phyloP scores from a whole-genome alignment of 1,140 invertebrate species.

The Leptopilina clavipes region DNA sequence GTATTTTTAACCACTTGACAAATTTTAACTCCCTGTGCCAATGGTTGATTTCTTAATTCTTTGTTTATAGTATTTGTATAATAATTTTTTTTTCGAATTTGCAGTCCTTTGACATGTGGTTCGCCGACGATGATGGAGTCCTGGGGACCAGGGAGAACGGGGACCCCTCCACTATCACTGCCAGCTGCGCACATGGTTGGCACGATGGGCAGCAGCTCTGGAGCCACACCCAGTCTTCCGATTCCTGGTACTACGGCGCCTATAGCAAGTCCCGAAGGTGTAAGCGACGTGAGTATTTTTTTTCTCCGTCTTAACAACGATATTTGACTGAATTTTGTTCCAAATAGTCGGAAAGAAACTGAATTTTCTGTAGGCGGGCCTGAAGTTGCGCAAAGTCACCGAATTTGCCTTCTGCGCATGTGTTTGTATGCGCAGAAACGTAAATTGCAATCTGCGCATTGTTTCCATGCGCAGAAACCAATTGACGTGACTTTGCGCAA shows the following conservation, averaged over 20 bases:
- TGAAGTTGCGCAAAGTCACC: no score
- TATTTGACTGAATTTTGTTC: background rate
- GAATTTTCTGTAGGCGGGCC: no score
- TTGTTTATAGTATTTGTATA: background rate
- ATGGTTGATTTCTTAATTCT: background rate
- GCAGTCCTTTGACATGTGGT: constrained; percentile 76
- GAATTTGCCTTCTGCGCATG: no score
- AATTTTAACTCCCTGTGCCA: no score
- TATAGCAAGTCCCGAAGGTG: constrained; percentile 75
- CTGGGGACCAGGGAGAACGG: constrained; percentile 67
- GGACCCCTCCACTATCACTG: constrained; percentile 64
- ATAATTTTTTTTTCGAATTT: constrained; percentile 52
- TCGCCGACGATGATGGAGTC: constrained; percentile 74
- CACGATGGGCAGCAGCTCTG: constrained; percentile 61
- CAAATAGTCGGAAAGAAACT: no score
- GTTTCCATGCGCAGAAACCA: no score
- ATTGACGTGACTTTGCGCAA: no score
- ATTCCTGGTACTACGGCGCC: constrained; percentile 68
- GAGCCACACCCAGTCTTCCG: constrained; percentile 51
- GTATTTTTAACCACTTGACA: no score
- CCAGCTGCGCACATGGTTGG: constrained; percentile 59
- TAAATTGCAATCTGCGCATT: no score
- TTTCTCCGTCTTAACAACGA: background rate
- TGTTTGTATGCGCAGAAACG: no score
- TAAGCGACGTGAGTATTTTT: constrained; percentile 69